These are phyloP conservation scores for Conus canariensis DNA, from an alignment of 2,888 invertebrate species.

Conservation along the genomic window DNA sequence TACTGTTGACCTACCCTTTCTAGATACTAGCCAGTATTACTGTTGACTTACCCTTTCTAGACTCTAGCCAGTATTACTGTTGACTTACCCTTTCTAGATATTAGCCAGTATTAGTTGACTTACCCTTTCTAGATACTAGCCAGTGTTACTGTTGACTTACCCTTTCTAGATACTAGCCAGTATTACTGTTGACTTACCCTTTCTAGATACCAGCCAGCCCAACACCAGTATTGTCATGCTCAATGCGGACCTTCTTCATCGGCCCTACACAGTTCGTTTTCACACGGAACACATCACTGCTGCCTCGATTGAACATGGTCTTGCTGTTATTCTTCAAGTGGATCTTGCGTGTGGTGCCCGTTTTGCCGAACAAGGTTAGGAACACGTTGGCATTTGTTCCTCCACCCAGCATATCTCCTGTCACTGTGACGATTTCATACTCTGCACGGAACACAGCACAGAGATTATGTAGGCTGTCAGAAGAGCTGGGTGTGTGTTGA, in stretches of 20 bases:
- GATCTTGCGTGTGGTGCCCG: slow-evolving; percentile 74
- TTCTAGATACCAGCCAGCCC: slow-evolving; percentile 78
- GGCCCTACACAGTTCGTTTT: slow-evolving; percentile 77
- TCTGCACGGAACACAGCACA: slow-evolving; percentile 63
- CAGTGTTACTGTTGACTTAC: no score
- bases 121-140: not conserved
- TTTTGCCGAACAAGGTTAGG: slow-evolving; percentile 76
- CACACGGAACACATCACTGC: slow-evolving; percentile 73
- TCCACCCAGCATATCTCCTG: slow-evolving; percentile 73
- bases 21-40: no score
- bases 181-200: slow-evolving; percentile 64
- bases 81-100: no score
- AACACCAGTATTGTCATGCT: slow-evolving; percentile 77
- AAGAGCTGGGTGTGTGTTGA: not conserved
- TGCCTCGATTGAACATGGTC: slow-evolving; percentile 65
- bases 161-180: no score
- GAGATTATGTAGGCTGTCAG: not conserved
- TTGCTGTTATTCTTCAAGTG: slow-evolving; percentile 69
- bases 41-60: no score
- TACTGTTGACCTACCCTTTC: no score
- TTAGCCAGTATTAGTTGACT: not conserved
- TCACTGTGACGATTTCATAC: slow-evolving; percentile 77
- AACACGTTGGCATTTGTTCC: slow-evolving; percentile 78
- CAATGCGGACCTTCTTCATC: slow-evolving; percentile 75
- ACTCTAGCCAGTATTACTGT: no score